Percentiles rank a stretch among this genome's conserved stretches.
Conservation (phyloP, 2,797 vertebrate species). For the Carcharodon carcharias region DNA sequence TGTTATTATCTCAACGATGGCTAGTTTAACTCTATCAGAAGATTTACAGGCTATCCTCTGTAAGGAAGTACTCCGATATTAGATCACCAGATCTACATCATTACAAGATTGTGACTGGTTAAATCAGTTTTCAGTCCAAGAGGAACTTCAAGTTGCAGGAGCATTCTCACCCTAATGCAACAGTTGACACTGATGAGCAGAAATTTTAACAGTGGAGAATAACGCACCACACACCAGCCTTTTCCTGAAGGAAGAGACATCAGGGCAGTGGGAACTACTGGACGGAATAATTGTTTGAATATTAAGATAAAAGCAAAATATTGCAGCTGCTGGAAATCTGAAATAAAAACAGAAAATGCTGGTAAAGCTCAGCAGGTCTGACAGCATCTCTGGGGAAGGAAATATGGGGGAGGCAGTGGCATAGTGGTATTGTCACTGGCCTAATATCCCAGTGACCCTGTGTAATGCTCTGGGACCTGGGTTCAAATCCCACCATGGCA, state of each 20-base stretch:
- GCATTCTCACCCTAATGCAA: background rate
- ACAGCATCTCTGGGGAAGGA: no score
- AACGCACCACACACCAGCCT: background rate
- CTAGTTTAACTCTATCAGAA: background rate
- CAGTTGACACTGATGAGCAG: background rate
- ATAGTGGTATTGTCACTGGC: no score
- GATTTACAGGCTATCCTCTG: background rate
- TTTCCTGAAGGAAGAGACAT: background rate
- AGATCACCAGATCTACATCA: background rate
- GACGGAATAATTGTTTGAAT: background rate
- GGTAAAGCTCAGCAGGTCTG: no score
- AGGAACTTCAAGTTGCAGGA: background rate
- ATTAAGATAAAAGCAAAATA: no score
- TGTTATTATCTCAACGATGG: background rate
- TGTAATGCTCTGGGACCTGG: no score
- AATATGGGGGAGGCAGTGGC: no score
- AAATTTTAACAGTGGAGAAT: background rate
- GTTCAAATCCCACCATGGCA: no score
- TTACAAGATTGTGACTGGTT: background rate
- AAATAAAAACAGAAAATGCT: no score
- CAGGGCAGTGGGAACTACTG: background rate
- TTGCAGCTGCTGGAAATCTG: no score
- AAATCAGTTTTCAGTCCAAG: background rate
- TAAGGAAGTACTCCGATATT: background rate
- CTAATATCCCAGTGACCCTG: no score